Evolutionary conservation across 2,888 invertebrate genomes (phyloP).

Genomic region (Nymphalis c-album): DNA sequence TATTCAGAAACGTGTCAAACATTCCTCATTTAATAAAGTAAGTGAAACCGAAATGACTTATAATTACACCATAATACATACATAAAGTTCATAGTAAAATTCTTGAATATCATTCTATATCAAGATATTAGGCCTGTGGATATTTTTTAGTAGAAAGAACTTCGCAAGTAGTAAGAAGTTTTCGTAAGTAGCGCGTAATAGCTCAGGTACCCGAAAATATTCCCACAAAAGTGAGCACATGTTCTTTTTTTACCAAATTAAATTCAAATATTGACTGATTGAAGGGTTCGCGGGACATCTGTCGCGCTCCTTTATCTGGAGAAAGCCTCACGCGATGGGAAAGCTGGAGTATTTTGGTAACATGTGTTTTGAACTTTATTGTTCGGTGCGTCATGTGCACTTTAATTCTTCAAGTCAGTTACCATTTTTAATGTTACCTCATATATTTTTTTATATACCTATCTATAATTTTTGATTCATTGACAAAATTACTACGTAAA

Average conservation of each 20-base stretch:
- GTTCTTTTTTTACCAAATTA: slow-evolving; percentile 50
- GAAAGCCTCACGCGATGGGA: slow-evolving; percentile 65
- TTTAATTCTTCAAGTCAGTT: slow-evolving; percentile 17
- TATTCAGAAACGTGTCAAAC: too few relatives aligned
- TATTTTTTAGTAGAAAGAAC: too few relatives aligned
- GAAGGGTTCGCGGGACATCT: slow-evolving; percentile 76
- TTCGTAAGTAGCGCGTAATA: background rate
- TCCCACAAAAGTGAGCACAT: slow-evolving; percentile 55
- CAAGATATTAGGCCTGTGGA: too few relatives aligned
- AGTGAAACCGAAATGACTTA: too few relatives aligned
- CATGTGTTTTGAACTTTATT: slow-evolving; percentile 56
- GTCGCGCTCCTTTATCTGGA: slow-evolving; percentile 55
- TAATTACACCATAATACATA: too few relatives aligned
- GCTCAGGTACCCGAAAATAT: slow-evolving; percentile 37
- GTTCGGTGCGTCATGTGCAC: slow-evolving; percentile 49
- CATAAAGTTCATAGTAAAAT: too few relatives aligned
- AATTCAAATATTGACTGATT: slow-evolving; percentile 80
- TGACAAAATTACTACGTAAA: too few relatives aligned
- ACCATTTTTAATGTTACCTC: background rate
- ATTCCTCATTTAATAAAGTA: too few relatives aligned
- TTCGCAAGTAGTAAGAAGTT: too few relatives aligned
- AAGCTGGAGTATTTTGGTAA: slow-evolving; percentile 51
- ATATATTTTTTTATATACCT: background rate
- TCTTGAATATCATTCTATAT: too few relatives aligned
- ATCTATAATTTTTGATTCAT: background rate